Evolutionary conservation across 2,888 invertebrate species (phyloP), one percentile per base, ranked within the genome.

Genomic region (Catocala sponsa): DNA sequence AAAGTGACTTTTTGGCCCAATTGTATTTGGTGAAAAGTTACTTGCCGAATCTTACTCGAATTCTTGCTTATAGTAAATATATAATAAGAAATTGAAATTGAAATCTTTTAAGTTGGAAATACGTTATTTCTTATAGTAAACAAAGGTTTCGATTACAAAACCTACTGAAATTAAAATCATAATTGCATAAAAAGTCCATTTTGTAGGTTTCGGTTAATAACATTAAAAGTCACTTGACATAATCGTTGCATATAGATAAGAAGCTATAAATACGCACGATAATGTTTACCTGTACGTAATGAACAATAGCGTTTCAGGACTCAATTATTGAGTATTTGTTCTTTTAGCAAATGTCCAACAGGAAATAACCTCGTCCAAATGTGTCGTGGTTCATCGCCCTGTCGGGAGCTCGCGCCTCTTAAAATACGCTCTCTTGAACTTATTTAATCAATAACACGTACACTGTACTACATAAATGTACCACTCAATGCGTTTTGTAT

Each of bases 341-440:
- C 50, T 47, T 54, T 51, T 51, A 55, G 55, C 51, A 15, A 51
- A 47, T 51, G 51, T 55, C 61, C 43, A 55, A 59, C 54, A 66
- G 55, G 59, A 71, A 65, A 63, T 56, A 49, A 64, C 53, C 50
- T 35, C 44, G 35, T 59, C 59, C 32, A 60, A 72, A 72, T 58
- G 11, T 65, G 55, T 55, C 57, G 54, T 51, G 51, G 69, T 66
- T 71, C 74, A 63, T 63, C 66, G 69, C 25, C 66, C 65, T 60
- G 50, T 55, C 47, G 55, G 48, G 63, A 65, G 63, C 50, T 44
- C 13, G 57, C 64, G 62, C 63, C 64, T 68, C 61, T 55, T 63
- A 74, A 74, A 76, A 74, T 70, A 74, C 68, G 41, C 63, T 57
- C 53, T 57, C 9, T 51, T 59, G 43, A 61, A 65, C 49, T 65